Base-by-base conservation (phyloP, 2,113 vertebrate genomes). In the Ivindomyrus marchei region DNA sequence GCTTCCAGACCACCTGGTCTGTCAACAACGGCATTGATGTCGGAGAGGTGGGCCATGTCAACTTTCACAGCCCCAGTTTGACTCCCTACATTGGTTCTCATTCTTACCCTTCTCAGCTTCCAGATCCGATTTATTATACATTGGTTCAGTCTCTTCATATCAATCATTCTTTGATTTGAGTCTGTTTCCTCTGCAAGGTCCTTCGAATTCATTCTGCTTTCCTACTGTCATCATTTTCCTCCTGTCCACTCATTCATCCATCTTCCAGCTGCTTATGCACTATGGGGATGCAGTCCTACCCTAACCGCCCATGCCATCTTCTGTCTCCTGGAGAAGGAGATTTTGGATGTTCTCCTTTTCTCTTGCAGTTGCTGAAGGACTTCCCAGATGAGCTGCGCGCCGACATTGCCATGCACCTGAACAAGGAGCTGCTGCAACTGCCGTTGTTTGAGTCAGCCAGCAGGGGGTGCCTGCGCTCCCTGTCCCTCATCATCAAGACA, bases 1-100 rank as follows among this genome's bases (percentile, higher is more conserved):
- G 92, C 91, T 93, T 93, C 90, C 93, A 93, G 77, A 93, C 93
- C 31, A 93, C 93, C 13, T 93, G 93, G 93, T 93, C 92, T 21
- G 93, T 93, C 89, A 93, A 93, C 91, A 93, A 92, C 53, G 93
- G 93, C 90, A 93, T 93, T 45, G 93, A 93, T 86, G 92, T 92
- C 31, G 91, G 91, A 88, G 93, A 93, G 93, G 93, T 93, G 66
- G 49, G 88, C 21, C 53, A 5, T 17, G 10, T 86, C 85, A 9
- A 27, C 19, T 13, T 6, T 17, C 88, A 88, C 27, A 17, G 19
- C 15, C 5, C 52, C 49, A 15, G 15, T 88, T 21, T 58, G 17
- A 39, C 36, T 19, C 11, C 17, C 11, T 66, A 24, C 42, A 39
- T n/a, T n/a, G 52, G 31, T 66, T 46, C 47, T 24, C 13, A 13